Conservation (phyloP, 1,140 invertebrate genomes). For the Colletes latitarsis region DNA sequence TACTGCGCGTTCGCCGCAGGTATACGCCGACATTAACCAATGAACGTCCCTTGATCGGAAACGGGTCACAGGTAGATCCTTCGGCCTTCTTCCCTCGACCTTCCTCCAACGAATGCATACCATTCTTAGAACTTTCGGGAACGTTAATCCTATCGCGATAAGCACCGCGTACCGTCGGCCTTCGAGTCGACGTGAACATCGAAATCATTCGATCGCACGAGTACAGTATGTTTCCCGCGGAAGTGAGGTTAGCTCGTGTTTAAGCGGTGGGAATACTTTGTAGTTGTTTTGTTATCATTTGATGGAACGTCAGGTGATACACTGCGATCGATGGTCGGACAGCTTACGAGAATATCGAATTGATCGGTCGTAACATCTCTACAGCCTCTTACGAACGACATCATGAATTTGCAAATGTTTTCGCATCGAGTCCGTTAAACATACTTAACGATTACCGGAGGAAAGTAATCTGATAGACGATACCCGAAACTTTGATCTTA, state of each 20-base stretch:
- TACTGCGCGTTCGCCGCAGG: conserved; percentile 29
- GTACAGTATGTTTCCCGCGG: background rate
- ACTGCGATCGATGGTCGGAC: background rate
- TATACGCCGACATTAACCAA: conserved; percentile 33
- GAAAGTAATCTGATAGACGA: background rate
- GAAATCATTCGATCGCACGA: background rate
- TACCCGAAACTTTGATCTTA: background rate
- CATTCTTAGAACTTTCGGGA: background rate
- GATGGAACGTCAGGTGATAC: background rate
- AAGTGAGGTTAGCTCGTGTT: conserved; percentile 15
- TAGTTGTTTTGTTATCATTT: no score
- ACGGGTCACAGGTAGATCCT: conserved; percentile 8
- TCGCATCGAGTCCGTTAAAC: background rate
- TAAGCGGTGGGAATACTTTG: background rate
- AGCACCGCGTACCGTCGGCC: background rate
- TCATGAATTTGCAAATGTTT: background rate
- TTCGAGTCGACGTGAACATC: no score
- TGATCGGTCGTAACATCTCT: background rate
- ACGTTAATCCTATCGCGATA: background rate
- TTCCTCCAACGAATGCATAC: background rate
- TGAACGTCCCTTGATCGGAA: conserved; percentile 14
- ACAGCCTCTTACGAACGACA: background rate
- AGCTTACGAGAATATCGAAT: background rate
- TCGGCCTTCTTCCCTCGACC: conserved; percentile 1
- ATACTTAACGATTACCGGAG: no score